Percentiles rank a stretch among this genome's conserved stretches.
phyloP scores from a whole-genome alignment of 2,797 vertebrate genomes.

The Erpetoichthys calabaricus region DNA sequence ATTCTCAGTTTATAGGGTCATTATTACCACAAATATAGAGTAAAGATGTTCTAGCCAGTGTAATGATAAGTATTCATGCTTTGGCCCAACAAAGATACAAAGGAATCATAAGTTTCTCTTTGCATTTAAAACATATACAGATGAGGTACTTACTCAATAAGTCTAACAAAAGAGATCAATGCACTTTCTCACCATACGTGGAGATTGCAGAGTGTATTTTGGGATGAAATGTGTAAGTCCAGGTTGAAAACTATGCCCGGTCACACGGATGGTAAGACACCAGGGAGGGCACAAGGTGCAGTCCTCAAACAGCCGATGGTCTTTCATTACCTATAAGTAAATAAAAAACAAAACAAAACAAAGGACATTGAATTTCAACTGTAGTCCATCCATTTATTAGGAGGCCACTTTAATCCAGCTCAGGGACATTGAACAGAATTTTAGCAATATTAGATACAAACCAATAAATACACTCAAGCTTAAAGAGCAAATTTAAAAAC shows the following conservation, averaged over 20 bases:
- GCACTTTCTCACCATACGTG: constrained; percentile 49
- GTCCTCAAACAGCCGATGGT: constrained; percentile 44
- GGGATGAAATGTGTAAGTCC: constrained; percentile 55
- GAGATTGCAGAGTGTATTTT: constrained; percentile 46
- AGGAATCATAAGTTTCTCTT: background rate
- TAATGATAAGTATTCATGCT: too few species aligned
- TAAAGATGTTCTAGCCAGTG: too few species aligned
- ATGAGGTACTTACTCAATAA: background rate
- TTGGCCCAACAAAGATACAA: too few species aligned
- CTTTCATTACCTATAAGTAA: constrained; percentile 40
- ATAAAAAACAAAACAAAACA: background rate
- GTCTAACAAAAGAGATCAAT: background rate
- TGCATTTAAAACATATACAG: background rate
- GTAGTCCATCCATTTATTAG: background rate
- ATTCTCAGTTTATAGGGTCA: too few species aligned
- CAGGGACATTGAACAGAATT: too few species aligned
- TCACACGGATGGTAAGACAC: constrained; percentile 66
- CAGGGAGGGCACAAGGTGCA: constrained; percentile 58
- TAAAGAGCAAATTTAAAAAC: too few species aligned
- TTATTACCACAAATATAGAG: too few species aligned
- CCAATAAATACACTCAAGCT: too few species aligned
- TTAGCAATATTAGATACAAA: too few species aligned
- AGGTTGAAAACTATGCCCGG: constrained; percentile 59
- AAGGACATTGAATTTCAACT: background rate
- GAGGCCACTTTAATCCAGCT: too few species aligned